These are phyloP conservation scores for Synergus gifuensis DNA, from an alignment of 2,888 invertebrate species.

Conservation along the genomic window DNA sequence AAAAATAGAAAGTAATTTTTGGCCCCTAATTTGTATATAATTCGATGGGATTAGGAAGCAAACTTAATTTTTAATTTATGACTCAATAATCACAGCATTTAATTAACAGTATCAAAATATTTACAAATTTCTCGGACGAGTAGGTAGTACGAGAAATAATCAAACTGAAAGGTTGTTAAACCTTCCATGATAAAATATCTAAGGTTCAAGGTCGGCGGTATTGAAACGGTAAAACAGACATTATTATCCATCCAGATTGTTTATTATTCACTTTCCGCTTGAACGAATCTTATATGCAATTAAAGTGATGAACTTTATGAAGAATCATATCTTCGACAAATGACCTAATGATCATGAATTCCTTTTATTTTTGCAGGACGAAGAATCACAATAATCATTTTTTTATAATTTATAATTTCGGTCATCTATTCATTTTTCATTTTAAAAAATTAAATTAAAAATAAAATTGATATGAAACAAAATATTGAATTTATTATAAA, in stretches of 20 bases:
- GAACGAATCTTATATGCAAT: neutral
- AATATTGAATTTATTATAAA: too few species aligned
- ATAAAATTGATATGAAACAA: too few species aligned
- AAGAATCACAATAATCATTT: neutral
- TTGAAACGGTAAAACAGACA: neutral
- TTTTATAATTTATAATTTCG: neutral
- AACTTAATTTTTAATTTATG: neutral
- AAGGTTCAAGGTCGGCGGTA: neutral
- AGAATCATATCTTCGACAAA: neutral
- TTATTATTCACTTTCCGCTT: conserved; percentile 4
- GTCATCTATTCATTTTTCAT: too few species aligned
- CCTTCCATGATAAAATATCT: conserved; percentile 11
- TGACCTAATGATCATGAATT: neutral
- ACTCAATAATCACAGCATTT: neutral
- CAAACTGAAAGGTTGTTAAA: conserved; percentile 29
- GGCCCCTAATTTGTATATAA: too few species aligned
- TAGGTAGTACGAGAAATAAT: conserved; percentile 15
- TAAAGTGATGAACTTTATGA: neutral
- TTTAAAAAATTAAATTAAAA: too few species aligned
- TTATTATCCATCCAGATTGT: neutral
- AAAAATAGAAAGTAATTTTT: too few species aligned
- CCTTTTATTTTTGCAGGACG: neutral
- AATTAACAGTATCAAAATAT: conserved; percentile 20
- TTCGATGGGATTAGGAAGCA: too few species aligned
- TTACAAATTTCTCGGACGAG: neutral